Evolutionary conservation across 2,888 invertebrate species (phyloP).

Genomic region (Baccha elongata): DNA sequence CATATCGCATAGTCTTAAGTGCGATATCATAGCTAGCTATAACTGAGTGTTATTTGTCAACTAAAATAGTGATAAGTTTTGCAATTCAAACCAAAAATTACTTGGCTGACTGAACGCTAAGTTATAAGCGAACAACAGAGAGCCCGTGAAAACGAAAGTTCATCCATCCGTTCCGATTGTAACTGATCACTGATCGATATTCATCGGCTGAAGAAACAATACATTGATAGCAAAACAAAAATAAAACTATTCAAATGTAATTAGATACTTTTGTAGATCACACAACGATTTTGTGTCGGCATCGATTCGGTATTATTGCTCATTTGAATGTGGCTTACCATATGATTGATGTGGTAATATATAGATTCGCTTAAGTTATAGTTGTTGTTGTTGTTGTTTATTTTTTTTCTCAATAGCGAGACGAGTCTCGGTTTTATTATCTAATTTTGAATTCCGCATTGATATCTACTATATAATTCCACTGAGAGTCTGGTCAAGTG

Average conservation of each 20-base stretch:
- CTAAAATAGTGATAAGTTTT: slow-evolving; percentile 20
- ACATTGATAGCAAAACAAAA: slow-evolving; percentile 20
- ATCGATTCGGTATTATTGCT: slow-evolving; percentile 39
- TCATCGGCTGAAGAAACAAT: slow-evolving; percentile 32
- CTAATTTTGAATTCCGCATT: slow-evolving; percentile 72
- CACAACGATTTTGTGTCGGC: slow-evolving; percentile 44
- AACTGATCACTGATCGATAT: slow-evolving; percentile 46
- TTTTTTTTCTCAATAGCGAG: background rate
- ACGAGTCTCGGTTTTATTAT: slow-evolving; percentile 53
- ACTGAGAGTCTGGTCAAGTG: slow-evolving; percentile 65
- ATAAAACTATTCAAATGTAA: slow-evolving; percentile 35
- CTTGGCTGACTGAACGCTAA: slow-evolving; percentile 12
- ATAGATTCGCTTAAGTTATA: slow-evolving; percentile 39
- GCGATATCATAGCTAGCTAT: slow-evolving; percentile 14
- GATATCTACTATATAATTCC: slow-evolving; percentile 33
- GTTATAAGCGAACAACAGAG: background rate
- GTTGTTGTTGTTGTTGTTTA: slow-evolving; percentile 26
- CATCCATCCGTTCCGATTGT: slow-evolving; percentile 37
- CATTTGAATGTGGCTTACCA: slow-evolving; percentile 51
- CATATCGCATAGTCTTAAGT: slow-evolving; percentile 16
- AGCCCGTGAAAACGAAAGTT: slow-evolving; percentile 71
- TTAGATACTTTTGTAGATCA: slow-evolving; percentile 67
- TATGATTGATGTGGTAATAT: slow-evolving; percentile 67
- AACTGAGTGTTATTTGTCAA: slow-evolving; percentile 22
- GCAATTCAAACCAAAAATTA: slow-evolving; percentile 23